Conservation (phyloP, 2,888 invertebrate genomes). For the Folsomia candida region DNA sequence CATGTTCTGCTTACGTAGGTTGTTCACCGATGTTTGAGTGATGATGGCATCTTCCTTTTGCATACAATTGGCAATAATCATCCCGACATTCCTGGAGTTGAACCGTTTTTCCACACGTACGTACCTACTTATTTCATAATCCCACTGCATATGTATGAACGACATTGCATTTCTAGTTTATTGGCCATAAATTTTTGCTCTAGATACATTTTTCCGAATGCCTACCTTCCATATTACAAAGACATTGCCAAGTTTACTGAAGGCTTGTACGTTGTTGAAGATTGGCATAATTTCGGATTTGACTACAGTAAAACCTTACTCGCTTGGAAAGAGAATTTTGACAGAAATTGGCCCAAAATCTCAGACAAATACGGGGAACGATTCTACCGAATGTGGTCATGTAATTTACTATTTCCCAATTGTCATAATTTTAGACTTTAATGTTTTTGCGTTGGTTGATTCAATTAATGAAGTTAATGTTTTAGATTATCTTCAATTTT, state of each 20-base stretch:
- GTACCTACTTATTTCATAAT: too few species aligned
- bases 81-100: constrained; percentile 20
- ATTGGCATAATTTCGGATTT: constrained; percentile 30
- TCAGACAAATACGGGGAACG: constrained; percentile 29
- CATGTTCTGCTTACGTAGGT: constrained; percentile 24
- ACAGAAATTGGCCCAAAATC: constrained; percentile 24
- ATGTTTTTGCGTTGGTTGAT: too few species aligned
- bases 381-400: constrained; percentile 33
- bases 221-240: constrained; percentile 22
- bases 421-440: background rate
- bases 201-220: constrained; percentile 34
- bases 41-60: constrained; percentile 29
- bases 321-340: constrained; percentile 29
- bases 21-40: constrained; percentile 31
- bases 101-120: constrained; percentile 22
- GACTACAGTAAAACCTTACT: constrained; percentile 28
- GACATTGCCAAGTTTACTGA: constrained; percentile 25
- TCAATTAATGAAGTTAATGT: too few species aligned
- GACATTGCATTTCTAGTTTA: too few species aligned
- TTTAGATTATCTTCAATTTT: constrained; percentile 21
- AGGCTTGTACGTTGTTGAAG: constrained; percentile 27
- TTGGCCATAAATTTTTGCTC: too few species aligned
- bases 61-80: constrained; percentile 33
- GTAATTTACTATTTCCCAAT: background rate
- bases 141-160: too few species aligned